Conservation (phyloP, 2,888 invertebrate species). For the Syritta pipiens region DNA sequence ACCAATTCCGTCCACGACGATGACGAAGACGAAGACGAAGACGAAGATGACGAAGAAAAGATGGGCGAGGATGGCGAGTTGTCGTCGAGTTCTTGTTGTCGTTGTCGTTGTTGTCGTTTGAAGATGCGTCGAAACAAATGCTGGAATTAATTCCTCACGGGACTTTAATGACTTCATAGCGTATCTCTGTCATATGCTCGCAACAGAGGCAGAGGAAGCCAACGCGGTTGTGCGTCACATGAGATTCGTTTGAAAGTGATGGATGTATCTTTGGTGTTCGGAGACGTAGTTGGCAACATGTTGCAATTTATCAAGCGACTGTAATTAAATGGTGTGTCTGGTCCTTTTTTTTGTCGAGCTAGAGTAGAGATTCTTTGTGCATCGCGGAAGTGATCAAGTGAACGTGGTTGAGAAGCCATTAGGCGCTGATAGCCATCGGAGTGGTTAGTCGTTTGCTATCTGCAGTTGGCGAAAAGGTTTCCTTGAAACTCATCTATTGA, state of each 20-base stretch:
- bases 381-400: too few species aligned
- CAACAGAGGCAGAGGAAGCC: not conserved
- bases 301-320: conserved; percentile 26
- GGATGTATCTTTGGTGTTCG: conserved; percentile 22
- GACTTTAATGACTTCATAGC: conserved; percentile 67
- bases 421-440: too few species aligned
- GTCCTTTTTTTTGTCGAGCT: too few species aligned
- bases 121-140: conserved; percentile 68
- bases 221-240: conserved; percentile 12
- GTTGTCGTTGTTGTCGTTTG: conserved; percentile 52
- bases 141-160: conserved; percentile 69
- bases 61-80: conserved; percentile 14
- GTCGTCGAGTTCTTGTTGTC: conserved; percentile 11
- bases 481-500: too few species aligned
- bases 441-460: too few species aligned
- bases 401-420: too few species aligned
- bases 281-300: conserved; percentile 26
- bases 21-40: too few species aligned
- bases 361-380: too few species aligned
- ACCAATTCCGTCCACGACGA: conserved; percentile 21
- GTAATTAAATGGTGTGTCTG: too few species aligned
- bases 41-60: not conserved
- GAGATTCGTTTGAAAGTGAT: conserved; percentile 21
- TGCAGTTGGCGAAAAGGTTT: too few species aligned
- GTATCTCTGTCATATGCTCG: conserved; percentile 54